Evolutionary conservation across 2,797 vertebrate species (phyloP).

Genomic region (Natrix natrix): DNA sequence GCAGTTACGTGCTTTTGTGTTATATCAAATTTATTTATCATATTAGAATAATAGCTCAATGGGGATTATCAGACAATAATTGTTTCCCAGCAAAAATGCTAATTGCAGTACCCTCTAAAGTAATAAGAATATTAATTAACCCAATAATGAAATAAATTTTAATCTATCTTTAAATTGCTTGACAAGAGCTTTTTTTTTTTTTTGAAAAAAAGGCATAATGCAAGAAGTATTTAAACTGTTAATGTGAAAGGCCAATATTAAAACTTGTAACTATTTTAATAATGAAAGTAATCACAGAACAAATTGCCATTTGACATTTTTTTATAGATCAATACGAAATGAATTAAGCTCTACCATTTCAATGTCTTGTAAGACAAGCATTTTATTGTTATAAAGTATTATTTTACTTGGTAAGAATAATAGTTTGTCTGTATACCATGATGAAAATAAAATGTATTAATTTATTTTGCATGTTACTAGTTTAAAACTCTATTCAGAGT

Average conservation of each 20-base stretch:
- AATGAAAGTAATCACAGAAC: neutral
- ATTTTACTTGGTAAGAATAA: neutral
- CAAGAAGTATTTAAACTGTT: neutral
- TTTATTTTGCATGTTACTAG: neutral
- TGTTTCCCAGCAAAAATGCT: neutral
- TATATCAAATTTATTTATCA: neutral
- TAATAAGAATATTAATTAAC: constrained; percentile 35
- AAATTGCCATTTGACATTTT: constrained; percentile 4
- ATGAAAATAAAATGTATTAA: neutral
- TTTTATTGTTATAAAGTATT: neutral
- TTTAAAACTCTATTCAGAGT: neutral
- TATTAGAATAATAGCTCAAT: constrained; percentile 14
- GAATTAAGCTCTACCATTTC: neutral
- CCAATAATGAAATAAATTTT: constrained; percentile 14
- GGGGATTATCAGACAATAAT: constrained; percentile 17
- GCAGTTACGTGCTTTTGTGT: neutral
- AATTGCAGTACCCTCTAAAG: constrained; percentile 7
- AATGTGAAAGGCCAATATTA: constrained; percentile 14
- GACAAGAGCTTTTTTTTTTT: neutral
- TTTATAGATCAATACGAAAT: neutral
- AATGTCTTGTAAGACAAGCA: neutral
- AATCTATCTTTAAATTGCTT: constrained; percentile 25
- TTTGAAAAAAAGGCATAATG: neutral
- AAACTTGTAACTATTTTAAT: constrained; percentile 6
- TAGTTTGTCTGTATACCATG: neutral